Evolutionary conservation across 2,888 invertebrate genomes (phyloP).

Genomic region (Tetragnatha montana): DNA sequence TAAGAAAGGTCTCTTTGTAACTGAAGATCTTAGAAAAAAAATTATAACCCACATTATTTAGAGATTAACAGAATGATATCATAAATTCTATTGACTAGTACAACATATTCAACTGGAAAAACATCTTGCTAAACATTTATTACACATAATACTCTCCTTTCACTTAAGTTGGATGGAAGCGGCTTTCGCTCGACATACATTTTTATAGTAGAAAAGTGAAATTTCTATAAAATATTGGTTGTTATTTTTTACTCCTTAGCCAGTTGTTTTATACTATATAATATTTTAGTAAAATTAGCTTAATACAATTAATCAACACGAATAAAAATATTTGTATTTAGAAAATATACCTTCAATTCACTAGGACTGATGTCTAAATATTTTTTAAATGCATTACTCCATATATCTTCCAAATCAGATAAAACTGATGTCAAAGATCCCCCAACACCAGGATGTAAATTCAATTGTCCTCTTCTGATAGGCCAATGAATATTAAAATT

Average conservation of each 20-base stretch:
- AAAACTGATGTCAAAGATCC: constrained; percentile 90
- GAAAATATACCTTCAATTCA: constrained; percentile 77
- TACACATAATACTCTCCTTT: no score
- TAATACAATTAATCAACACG: background rate
- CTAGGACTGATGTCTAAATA: constrained; percentile 85
- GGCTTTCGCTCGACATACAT: no score
- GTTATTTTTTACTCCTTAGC: no score
- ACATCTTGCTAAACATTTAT: no score
- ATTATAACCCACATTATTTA: background rate
- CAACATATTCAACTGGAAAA: no score
- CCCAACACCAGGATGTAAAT: constrained; percentile 88
- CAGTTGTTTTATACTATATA: no score
- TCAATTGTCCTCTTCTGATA: constrained; percentile 89
- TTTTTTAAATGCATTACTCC: constrained; percentile 87
- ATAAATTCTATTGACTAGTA: background rate
- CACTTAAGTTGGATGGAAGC: no score
- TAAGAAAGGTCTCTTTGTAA: no score
- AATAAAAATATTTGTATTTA: background rate
- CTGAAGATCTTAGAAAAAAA: background rate
- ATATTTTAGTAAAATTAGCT: no score
- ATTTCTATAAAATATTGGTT: no score
- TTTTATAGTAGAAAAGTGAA: no score
- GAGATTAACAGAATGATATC: background rate
- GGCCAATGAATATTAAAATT: constrained; percentile 93
- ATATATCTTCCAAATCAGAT: constrained; percentile 90